phyloP scores from a whole-genome alignment of 2,888 invertebrate species.

The Pyrgus malvae region DNA sequence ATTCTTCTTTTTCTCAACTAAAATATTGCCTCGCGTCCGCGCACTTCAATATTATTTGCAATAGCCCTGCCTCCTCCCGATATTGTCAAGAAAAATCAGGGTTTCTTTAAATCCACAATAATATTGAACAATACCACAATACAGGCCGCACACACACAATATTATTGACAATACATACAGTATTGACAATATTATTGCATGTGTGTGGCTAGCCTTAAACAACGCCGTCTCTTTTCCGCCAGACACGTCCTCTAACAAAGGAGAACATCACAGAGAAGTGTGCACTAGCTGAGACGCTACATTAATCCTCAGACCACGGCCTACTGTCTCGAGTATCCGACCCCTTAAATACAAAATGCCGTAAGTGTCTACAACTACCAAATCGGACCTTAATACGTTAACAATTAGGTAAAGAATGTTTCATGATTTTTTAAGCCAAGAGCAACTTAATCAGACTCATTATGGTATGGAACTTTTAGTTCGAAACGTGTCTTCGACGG shows the following conservation, averaged over 20 bases:
- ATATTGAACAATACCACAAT: no score
- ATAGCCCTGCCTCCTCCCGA: no score
- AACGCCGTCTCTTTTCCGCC: conserved; percentile 17
- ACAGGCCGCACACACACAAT: no score
- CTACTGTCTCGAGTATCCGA: conserved; percentile 67
- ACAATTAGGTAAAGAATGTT: neutral
- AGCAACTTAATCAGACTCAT: conserved; percentile 45
- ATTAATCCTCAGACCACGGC: conserved; percentile 74
- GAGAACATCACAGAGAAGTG: conserved; percentile 20
- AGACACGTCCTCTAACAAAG: conserved; percentile 19
- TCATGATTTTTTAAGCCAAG: conserved; percentile 19
- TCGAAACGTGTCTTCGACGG: conserved; percentile 50
- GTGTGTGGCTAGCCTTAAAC: neutral
- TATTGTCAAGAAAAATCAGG: no score
- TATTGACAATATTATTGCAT: no score
- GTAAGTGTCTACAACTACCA: neutral
- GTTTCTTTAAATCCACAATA: no score
- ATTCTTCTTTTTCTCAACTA: no score
- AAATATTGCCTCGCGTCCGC: no score
- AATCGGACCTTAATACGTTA: neutral
- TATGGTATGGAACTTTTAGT: conserved; percentile 44
- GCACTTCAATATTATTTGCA: no score
- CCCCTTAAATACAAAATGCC: conserved; percentile 32
- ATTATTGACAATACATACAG: no score
- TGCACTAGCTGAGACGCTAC: conserved; percentile 51